A percentile compares a stretch with the other conserved stretches of the same genome.
Evolutionary conservation across 2,888 invertebrate species (phyloP).

Genomic region (Dermolepida albohirtum): DNA sequence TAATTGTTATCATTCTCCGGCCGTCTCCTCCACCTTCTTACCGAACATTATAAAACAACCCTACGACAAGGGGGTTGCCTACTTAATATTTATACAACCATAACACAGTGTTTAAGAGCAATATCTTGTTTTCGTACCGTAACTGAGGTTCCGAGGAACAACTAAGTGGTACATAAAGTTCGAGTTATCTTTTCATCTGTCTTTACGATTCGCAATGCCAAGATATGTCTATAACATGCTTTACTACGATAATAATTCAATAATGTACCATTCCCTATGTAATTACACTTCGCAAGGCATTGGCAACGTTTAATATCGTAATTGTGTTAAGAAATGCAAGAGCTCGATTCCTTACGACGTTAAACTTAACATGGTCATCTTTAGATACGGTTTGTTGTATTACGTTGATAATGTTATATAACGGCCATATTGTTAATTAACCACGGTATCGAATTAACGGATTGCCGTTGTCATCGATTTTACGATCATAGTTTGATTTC

Average conservation of each 20-base stretch:
- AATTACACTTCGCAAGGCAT: constrained; percentile 48
- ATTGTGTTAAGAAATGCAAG: constrained; percentile 41
- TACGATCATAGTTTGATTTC: no score
- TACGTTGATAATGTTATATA: not conserved
- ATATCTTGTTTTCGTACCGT: constrained; percentile 53
- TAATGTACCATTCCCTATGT: constrained; percentile 48
- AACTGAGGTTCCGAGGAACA: constrained; percentile 45
- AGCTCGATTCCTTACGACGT: constrained; percentile 7
- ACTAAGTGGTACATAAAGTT: constrained; percentile 52
- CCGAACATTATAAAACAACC: constrained; percentile 15
- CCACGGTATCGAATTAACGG: constrained; percentile 10
- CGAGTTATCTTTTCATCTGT: constrained; percentile 53
- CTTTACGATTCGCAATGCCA: constrained; percentile 55
- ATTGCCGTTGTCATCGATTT: no score
- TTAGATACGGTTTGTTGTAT: constrained; percentile 3
- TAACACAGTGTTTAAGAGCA: constrained; percentile 57
- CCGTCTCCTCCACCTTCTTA: not conserved
- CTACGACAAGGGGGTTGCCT: constrained; percentile 41
- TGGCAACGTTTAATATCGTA: constrained; percentile 47
- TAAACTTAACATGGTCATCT: constrained; percentile 19
- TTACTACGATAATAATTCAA: constrained; percentile 49
- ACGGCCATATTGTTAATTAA: constrained; percentile 16
- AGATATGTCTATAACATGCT: constrained; percentile 42
- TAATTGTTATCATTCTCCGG: constrained; percentile 63
- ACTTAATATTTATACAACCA: constrained; percentile 59